phyloP scores from a whole-genome alignment of 2,113 vertebrate genomes.

The Chelonoidis abingdonii region DNA sequence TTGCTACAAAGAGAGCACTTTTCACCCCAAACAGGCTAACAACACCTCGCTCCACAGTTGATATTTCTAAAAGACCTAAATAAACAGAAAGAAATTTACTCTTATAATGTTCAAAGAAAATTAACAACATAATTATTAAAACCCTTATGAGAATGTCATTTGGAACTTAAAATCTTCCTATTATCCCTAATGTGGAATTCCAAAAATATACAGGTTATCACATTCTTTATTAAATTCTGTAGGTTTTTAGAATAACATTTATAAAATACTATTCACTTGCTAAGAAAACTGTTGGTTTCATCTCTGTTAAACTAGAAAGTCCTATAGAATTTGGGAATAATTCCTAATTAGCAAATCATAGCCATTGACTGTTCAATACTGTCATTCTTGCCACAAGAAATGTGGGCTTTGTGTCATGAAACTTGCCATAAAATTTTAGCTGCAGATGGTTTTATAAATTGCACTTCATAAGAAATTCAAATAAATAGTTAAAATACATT shows the following conservation, averaged over 20 bases:
- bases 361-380: background rate
- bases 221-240: fast-evolving
- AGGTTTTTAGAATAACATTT: background rate
- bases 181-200: background rate
- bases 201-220: background rate
- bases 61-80: slow-evolving; percentile 95
- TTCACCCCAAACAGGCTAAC: slow-evolving; percentile 93
- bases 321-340: background rate
- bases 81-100: slow-evolving; percentile 46
- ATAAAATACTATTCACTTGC: background rate
- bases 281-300: background rate
- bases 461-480: slow-evolving; percentile 2
- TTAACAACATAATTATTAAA: background rate
- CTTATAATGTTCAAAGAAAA: background rate
- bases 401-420: slow-evolving; percentile 11
- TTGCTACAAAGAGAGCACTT: slow-evolving; percentile 91
- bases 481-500: background rate
- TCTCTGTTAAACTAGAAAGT: background rate
- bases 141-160: fast-evolving
- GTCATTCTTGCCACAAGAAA: background rate
- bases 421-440: background rate
- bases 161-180: background rate
- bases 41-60: slow-evolving; percentile 94
- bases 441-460: slow-evolving; percentile 22
- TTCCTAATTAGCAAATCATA: background rate